These are phyloP conservation scores for Aleiodes testaceus DNA, from an alignment of 2,888 invertebrate genomes.

Conservation along the genomic window DNA sequence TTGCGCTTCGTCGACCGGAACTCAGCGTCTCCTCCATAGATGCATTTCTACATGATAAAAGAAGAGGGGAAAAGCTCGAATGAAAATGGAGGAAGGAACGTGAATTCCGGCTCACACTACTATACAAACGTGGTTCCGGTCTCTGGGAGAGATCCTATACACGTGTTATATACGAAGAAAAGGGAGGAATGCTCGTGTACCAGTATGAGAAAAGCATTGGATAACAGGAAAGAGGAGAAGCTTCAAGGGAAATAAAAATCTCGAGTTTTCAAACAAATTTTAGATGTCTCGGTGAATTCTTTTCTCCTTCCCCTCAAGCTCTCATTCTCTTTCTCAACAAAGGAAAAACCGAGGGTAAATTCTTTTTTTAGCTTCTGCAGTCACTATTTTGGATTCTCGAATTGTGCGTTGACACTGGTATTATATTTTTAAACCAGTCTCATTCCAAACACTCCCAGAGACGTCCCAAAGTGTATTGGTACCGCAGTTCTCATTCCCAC, in stretches of 20 bases:
- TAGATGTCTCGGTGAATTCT: not conserved
- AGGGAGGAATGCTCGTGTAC: not conserved
- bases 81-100: conserved; percentile 49
- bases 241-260: conserved; percentile 1
- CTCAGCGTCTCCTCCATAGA: conserved; percentile 44
- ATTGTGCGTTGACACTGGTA: conserved; percentile 14
- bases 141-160: not conserved
- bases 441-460: conserved; percentile 38
- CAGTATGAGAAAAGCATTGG: not conserved
- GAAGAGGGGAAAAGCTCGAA: conserved; percentile 40
- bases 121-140: conserved; percentile 12
- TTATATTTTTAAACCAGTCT: conserved; percentile 54
- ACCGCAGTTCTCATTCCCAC: conserved; percentile 34
- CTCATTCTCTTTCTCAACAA: not conserved
- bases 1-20: conserved; percentile 59
- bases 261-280: not conserved
- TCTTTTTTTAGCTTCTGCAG: conserved; percentile 6
- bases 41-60: conserved; percentile 19
- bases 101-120: conserved; percentile 29
- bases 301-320: not conserved
- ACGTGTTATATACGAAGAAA: not conserved
- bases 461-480: too few relatives aligned
- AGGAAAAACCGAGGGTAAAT: not conserved
- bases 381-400: not conserved
- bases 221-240: conserved; percentile 6